A percentile compares a stretch with the other conserved stretches of the same genome.
Conservation (phyloP, 1,140 invertebrate species). For the Piezodorus guildinii region DNA sequence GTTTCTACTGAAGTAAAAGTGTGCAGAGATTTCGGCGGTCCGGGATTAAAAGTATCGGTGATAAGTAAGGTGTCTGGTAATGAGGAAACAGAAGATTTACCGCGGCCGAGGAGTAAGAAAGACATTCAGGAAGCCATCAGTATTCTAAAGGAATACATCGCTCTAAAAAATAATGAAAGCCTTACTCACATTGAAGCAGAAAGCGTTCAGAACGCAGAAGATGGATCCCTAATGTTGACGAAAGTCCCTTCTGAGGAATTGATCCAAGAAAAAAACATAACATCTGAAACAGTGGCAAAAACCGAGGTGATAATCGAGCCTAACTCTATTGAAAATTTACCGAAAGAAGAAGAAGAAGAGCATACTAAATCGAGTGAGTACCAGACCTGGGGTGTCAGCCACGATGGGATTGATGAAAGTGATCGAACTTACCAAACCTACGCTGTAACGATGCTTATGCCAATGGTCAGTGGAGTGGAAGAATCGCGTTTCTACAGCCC, state of each 20-base stretch:
- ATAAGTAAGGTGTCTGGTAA: not conserved
- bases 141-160: not conserved
- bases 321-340: too few species aligned
- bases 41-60: not conserved
- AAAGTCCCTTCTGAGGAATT: too few species aligned
- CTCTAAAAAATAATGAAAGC: not conserved
- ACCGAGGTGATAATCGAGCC: too few species aligned
- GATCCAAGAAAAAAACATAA: too few species aligned
- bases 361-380: too few species aligned
- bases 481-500: not conserved
- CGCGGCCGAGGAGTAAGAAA: not conserved
- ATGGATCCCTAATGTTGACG: too few species aligned
- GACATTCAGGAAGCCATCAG: not conserved
- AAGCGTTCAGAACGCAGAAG: too few species aligned
- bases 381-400: too few species aligned
- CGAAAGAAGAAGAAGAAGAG: too few species aligned
- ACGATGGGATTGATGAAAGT: too few species aligned
- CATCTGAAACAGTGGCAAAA: too few species aligned
- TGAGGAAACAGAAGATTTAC: not conserved
- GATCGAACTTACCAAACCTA: not conserved
- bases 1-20: not conserved
- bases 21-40: not conserved
- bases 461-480: not conserved
- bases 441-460: not conserved
- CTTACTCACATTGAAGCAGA: too few species aligned